These are phyloP conservation scores for Drosophila triauraria DNA, from an alignment of 1,140 invertebrate species.

Conservation along the genomic window DNA sequence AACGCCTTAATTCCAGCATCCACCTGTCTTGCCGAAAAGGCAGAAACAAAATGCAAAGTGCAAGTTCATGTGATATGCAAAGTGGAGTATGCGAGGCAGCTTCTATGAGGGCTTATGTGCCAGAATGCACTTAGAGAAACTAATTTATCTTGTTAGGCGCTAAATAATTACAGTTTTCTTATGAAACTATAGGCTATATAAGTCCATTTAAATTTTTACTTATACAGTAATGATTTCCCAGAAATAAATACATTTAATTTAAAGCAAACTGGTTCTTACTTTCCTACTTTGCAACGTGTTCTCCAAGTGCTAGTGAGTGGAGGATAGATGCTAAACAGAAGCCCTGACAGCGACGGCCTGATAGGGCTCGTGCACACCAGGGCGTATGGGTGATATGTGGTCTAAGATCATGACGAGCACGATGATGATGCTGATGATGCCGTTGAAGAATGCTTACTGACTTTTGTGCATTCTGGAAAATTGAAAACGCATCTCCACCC, in stretches of 20 bases:
- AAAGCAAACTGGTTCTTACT: not conserved
- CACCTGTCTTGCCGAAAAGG: constrained; percentile 52
- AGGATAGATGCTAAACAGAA: constrained; percentile 39
- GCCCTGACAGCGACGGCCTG: constrained; percentile 25
- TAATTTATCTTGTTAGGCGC: not conserved
- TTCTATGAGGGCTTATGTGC: constrained; percentile 22
- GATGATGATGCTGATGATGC: constrained; percentile 21
- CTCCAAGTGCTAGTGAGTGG: not conserved
- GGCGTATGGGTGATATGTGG: constrained; percentile 56
- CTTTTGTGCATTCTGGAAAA: constrained; percentile 50
- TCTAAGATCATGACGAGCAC: constrained; percentile 26
- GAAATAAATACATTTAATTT: not conserved
- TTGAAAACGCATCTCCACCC: constrained; percentile 37
- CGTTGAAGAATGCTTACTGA: constrained; percentile 45
- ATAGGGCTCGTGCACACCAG: constrained; percentile 29
- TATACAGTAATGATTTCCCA: too few species aligned
- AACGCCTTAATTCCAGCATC: constrained; percentile 21
- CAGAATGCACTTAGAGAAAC: constrained; percentile 8
- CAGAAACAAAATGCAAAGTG: constrained; percentile 65
- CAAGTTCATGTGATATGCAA: constrained; percentile 81
- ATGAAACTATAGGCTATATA: too few species aligned
- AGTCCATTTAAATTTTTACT: too few species aligned
- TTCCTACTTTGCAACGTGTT: not conserved
- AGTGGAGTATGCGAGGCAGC: constrained; percentile 56
- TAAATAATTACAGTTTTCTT: not conserved